Conservation (phyloP, 2,888 invertebrate genomes). For the Fragum whitleyi region DNA sequence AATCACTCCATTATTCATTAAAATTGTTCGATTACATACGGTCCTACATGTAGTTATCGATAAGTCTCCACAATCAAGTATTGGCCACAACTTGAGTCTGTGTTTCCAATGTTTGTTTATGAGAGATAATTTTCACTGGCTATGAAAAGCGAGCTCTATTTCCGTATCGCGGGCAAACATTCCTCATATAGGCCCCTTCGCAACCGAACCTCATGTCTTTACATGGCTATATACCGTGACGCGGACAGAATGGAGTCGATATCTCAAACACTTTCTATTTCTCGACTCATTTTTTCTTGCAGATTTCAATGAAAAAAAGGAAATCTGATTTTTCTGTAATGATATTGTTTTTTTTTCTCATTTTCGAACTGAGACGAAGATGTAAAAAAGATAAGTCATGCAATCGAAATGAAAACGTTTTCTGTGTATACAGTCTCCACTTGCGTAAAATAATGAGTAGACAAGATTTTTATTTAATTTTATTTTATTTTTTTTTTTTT, state of each 20-base stretch:
- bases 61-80: not conserved
- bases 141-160: slow-evolving; percentile 17
- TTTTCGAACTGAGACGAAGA: too few species aligned
- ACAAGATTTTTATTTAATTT: too few species aligned
- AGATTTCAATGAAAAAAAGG: too few species aligned
- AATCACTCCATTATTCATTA: not conserved
- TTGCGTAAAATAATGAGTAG: too few species aligned
- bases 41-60: not conserved
- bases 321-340: too few species aligned
- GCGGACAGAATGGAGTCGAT: not conserved
- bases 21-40: not conserved
- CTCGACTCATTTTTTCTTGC: too few species aligned
- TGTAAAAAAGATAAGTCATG: too few species aligned
- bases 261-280: not conserved
- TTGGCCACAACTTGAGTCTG: not conserved
- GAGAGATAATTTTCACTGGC: slow-evolving; percentile 20
- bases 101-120: slow-evolving; percentile 19
- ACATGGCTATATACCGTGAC: not conserved
- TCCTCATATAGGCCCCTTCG: not conserved
- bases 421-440: too few species aligned
- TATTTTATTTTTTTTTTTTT: too few species aligned
- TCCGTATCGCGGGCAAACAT: slow-evolving; percentile 23
- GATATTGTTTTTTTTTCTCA: too few species aligned
- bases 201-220: not conserved
- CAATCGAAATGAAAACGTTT: too few species aligned